Evolutionary conservation across 2,113 vertebrate genomes (phyloP).

Genomic region (Turnix velox): DNA sequence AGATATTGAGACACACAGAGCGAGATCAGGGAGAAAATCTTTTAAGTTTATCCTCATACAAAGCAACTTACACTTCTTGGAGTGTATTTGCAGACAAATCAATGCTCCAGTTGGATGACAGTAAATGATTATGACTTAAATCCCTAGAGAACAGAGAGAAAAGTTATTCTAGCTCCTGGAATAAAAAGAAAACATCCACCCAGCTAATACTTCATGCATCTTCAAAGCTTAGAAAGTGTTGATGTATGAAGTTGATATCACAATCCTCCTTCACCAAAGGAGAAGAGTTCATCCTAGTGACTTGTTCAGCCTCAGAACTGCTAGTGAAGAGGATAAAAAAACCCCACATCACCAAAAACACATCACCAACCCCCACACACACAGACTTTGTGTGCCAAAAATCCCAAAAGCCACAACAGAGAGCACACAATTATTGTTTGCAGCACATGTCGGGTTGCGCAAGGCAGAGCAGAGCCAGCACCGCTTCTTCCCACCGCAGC

Average conservation of each 20-base stretch:
- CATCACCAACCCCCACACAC: neutral
- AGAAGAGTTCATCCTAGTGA: neutral
- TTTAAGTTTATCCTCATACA: neutral
- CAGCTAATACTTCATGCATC: neutral
- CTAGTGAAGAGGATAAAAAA: neutral
- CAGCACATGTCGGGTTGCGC: neutral
- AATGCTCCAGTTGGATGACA: conserved; percentile 72
- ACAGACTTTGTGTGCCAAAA: neutral
- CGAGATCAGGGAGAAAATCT: neutral
- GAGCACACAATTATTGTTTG: neutral
- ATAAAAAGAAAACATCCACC: neutral
- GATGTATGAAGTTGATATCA: neutral
- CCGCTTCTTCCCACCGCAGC: neutral
- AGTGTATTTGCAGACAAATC: conserved; percentile 67
- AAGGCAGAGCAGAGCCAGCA: neutral
- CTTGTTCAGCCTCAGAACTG: neutral
- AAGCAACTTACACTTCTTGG: conserved; percentile 79
- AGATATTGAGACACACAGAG: neutral
- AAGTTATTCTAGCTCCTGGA: neutral
- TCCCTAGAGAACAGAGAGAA: conserved; percentile 67
- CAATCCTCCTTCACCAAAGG: neutral
- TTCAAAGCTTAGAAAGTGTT: neutral
- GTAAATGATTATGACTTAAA: conserved; percentile 77
- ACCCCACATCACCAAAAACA: no score
- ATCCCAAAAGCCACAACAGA: conserved; percentile 17